Base-by-base conservation (phyloP, 2,113 vertebrate genomes). In the Azemiops feae region DNA sequence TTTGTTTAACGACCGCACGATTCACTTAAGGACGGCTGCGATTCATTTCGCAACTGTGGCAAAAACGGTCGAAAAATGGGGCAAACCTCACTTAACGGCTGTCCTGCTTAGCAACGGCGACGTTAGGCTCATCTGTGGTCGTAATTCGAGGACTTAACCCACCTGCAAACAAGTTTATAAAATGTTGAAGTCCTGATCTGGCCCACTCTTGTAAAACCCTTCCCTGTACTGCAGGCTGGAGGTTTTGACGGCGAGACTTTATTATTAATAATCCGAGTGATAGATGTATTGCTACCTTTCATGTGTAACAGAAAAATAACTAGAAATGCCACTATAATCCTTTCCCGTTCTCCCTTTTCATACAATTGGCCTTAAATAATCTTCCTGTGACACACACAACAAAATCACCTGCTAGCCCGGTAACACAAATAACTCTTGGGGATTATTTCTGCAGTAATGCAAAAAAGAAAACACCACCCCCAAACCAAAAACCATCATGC, bases 311-410 rank as follows among this genome's bases (percentile, higher is more conserved):
- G n/a, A 39, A 10, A 22, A 50, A 85, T 81, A 34, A 81, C 69
- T 53, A 57, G 9, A 39, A 89, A n/a, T 23, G 45, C 0, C 85
- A 60, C 47, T 20, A 5, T 20, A 92, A 64, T 64, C n/a, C 53
- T 89, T 81, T 53, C 50, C 92, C 93, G 47, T 23, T 90, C 11
- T 53, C 91, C 50, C 47, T 91, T 85, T 94, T 88, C 58, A n/a
- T 12, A 39, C n/a, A 91, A 34, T 54, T 27, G 91, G 90, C 53
- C 93, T 0, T 0, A n/a, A 81, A 92, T 93, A 93, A 93, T 87
- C 90, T 93, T 6, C 45, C 22, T 16, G 11, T 34, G 43, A 45
- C 47, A 50, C 55, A 39, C 55, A 95, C 64, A 54, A 45, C 9
- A 89, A 92, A 89, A 27, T 1, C 81, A 34, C 6, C 11, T 95